Base-by-base conservation (phyloP, 2,888 invertebrate genomes). In the Tenthredo distinguenda region DNA sequence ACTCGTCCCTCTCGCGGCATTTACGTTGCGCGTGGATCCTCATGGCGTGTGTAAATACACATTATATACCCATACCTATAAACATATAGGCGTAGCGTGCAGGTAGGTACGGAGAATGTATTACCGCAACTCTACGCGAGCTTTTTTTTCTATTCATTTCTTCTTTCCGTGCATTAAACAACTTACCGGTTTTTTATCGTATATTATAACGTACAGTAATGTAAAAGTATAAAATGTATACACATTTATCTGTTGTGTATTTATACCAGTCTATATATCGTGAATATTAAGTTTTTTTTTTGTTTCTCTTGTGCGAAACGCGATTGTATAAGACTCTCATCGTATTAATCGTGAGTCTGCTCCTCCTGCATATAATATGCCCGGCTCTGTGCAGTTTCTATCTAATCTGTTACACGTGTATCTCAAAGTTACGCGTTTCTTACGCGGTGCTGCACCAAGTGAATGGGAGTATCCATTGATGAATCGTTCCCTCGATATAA, bases 381-480 rank as follows among this genome's bases (percentile, higher is more conserved):
- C 0, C 55, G 9, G 31, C n/a, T 68, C 0, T 26, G 21, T 62
- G 34, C 26, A 34, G 34, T 68, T 34, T 68, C 18, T 34, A 5
- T 68, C 31, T 68, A 68, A 68, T 68, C 68, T 34, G 6, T 34
- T 18, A 68, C 68, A 68, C 62, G 62, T 62, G 18, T 34, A 68
- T 18, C 10, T 55, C 5, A 68, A 34, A 68, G 68, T 10, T 26
- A 26, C 26, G 62, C 62, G 3, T 62, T 62, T 62, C 62, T n/a
- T 62, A 62, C 21, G 62, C 62, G 26, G 26, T n/a, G n/a, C 3
- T 62, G 62, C 62, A 62, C 26, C 18, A 34, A 21, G 68, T 68
- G 68, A 68, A 68, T 68, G 68, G 68, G 15, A 34, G 68, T 68
- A 68, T 68, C 18, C 68, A 68, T 68, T 68, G 68, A 68, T 68